phyloP scores from a whole-genome alignment of 1,140 invertebrate species.

The Sarcophaga peregrina region DNA sequence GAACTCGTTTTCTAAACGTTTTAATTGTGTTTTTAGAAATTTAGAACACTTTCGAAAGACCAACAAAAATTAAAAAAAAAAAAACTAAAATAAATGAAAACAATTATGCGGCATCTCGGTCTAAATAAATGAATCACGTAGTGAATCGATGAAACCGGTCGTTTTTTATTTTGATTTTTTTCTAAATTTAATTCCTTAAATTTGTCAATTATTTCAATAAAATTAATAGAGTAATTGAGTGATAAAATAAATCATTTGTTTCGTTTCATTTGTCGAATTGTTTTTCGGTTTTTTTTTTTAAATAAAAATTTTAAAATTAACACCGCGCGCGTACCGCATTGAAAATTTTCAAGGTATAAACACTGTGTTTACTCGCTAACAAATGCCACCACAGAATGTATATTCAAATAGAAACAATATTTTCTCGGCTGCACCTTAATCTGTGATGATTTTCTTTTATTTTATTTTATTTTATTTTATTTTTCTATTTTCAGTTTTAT shows the following conservation, averaged over 20 bases:
- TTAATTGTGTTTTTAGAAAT: neutral
- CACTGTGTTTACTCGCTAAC: slow-evolving; percentile 28
- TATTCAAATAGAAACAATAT: slow-evolving; percentile 11
- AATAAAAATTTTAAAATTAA: neutral
- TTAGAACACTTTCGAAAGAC: slow-evolving; percentile 1
- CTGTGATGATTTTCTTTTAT: neutral
- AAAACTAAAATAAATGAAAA: slow-evolving; percentile 26
- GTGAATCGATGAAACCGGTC: slow-evolving; percentile 37
- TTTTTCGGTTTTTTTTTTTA: slow-evolving; percentile 1
- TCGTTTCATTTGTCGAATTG: neutral
- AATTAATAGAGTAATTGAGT: neutral
- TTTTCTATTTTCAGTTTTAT: neutral
- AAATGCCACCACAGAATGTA: slow-evolving; percentile 27
- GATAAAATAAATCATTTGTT: neutral
- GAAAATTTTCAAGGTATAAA: slow-evolving; percentile 33
- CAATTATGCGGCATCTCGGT: neutral
- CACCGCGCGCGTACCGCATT: neutral
- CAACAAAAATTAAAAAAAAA: neutral
- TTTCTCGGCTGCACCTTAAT: slow-evolving; percentile 30
- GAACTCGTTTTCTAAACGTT: neutral
- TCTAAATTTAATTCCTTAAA: slow-evolving; percentile 2
- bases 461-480: neutral
- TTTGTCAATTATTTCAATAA: neutral
- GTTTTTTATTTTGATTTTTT: neutral
- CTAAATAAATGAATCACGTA: slow-evolving; percentile 42